phyloP scores from a whole-genome alignment of 2,797 vertebrate genomes.

The Macrochelys suwanniensis region DNA sequence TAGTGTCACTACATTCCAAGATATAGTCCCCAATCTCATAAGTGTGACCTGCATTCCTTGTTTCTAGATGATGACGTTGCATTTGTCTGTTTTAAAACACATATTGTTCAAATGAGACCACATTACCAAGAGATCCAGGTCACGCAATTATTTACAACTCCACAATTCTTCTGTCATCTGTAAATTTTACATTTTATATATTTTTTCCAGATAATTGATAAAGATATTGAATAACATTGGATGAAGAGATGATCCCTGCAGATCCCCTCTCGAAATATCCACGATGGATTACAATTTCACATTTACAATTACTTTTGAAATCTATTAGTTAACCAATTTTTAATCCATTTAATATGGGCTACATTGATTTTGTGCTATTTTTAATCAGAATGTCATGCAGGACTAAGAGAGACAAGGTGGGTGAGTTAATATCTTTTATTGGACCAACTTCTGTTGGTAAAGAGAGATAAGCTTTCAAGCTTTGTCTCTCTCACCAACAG shows the following conservation, averaged over 20 bases:
- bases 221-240: neutral
- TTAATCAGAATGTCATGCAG: conserved; percentile 17
- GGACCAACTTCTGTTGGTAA: neutral
- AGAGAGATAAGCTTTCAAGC: neutral
- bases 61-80: neutral
- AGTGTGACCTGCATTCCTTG: neutral
- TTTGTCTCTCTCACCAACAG: neutral
- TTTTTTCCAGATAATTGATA: neutral
- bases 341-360: conserved; percentile 35
- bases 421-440: neutral
- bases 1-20: neutral
- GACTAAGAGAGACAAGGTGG: neutral
- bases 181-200: neutral
- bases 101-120: neutral
- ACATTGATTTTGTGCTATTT: conserved; percentile 38
- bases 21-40: neutral
- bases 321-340: conserved; percentile 20
- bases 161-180: neutral
- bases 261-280: conserved; percentile 21
- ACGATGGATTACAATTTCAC: neutral
- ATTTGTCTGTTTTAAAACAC: neutral
- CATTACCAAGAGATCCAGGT: neutral
- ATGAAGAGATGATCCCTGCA: neutral
- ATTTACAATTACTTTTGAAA: conserved; percentile 46
- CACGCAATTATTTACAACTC: fast-evolving